phyloP scores from a whole-genome alignment of 2,113 vertebrate genomes.

The Stigmatopora nigra region DNA sequence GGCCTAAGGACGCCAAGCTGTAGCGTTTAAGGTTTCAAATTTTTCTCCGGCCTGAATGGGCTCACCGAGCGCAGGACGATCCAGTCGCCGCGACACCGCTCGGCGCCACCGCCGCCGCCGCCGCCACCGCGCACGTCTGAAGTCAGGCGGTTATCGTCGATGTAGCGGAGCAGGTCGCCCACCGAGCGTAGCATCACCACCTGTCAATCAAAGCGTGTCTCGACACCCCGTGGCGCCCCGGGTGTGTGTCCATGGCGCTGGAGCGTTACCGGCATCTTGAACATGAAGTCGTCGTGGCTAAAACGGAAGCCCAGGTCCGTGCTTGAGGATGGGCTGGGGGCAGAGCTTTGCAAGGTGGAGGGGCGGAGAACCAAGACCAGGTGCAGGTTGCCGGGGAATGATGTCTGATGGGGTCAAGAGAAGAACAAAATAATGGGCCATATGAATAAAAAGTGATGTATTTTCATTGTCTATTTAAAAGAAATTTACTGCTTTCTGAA shows the following conservation, averaged over 20 bases:
- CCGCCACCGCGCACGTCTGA: conserved; percentile 87
- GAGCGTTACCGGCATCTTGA: conserved; percentile 84
- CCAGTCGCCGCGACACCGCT: conserved; percentile 91
- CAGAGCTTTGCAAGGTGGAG: conserved; percentile 68
- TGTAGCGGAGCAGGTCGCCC: conserved; percentile 87
- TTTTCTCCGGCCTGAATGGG: not conserved
- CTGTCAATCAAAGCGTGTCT: conserved; percentile 51
- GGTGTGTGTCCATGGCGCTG: too few relatives aligned
- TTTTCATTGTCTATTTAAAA: too few relatives aligned
- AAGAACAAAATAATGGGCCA: not conserved
- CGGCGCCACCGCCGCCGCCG: conserved; percentile 75
- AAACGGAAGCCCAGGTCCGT: conserved; percentile 94
- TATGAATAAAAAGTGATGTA: too few relatives aligned
- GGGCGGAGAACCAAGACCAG: conserved; percentile 88
- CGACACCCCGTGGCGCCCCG: too few relatives aligned
- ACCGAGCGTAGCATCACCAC: conserved; percentile 96
- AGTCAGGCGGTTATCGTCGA: conserved; percentile 88
- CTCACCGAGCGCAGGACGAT: conserved; percentile 86
- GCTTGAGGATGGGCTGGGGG: conserved; percentile 70
- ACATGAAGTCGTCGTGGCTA: conserved; percentile 89
- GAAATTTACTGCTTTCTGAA: too few relatives aligned
- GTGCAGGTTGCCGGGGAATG: conserved; percentile 90
- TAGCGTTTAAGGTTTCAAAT: too few relatives aligned
- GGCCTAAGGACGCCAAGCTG: conserved; percentile 66
- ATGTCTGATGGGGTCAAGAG: conserved; percentile 66